Evolutionary conservation across 2,797 vertebrate genomes (phyloP), one percentile per base, ranked within the genome.

Genomic region (Paratrypauchen microcephalus): DNA sequence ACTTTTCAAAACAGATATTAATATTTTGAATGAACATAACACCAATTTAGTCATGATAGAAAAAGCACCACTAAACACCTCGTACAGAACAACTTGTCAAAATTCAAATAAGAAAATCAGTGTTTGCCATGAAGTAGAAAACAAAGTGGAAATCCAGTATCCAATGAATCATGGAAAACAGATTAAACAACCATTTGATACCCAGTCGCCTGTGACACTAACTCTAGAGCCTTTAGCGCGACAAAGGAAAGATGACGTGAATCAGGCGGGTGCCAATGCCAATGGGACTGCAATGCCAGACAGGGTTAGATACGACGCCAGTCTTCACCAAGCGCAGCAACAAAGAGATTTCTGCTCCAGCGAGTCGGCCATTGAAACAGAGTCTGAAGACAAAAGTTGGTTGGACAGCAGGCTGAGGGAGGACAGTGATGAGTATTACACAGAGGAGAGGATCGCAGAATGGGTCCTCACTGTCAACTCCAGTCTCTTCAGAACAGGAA

Each of bases 391-490:
- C 63, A 75, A 76, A 71, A 79, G 76, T 68, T 60, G 63, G 24
- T 16, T 0, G 6, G 72, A 75, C 50, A 68, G 63, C 50, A 68
- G 60, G 50, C 54, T 24, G 47, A 48, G 69, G 28, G 82, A 79
- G 45, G 58, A 87, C 39, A 26, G 65, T n/a, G 66, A 76, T 32
- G 80, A 87, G 0, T 92, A 91, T 74, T 93, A 93, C 78, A 92
- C 88, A 0, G 81, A 87, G 12, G 80, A 91, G 77, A 91, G 84
- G 82, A 94, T 95, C 71, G 48, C 78, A 11, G 90, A 89, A 6
- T 95, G 93, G 92, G 81, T 94, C 56, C 65, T 86, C 21, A 72
- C 85, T 74, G 93, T 94, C 67, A 94, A 93, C 75, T 81, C 74
- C 16, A 91, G 86, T 69, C 73, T 92, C 23, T 93, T 94, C 73